Conservation (phyloP, 2,113 vertebrate genomes). For the Cricetomys ansorgei region DNA sequence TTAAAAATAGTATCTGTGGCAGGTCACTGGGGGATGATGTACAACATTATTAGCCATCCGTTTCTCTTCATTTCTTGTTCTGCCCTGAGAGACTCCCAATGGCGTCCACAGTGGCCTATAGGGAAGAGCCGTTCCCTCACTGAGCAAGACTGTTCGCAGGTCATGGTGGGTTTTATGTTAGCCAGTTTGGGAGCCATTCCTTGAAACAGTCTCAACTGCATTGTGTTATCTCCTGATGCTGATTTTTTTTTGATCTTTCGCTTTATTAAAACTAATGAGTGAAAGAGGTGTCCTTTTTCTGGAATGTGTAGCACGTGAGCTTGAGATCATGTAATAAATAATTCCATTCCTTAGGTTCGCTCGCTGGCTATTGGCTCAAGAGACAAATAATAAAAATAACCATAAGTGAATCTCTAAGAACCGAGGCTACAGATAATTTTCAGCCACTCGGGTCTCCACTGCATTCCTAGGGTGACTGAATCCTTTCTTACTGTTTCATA, state of each 20-base stretch:
- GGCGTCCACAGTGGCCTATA: background rate
- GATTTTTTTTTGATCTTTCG: conserved; percentile 49
- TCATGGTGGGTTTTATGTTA: background rate
- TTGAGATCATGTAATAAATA: conserved; percentile 42
- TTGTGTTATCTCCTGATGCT: conserved; percentile 31
- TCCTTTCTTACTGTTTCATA: background rate
- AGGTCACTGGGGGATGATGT: background rate
- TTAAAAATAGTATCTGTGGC: conserved; percentile 29
- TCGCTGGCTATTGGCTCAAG: background rate
- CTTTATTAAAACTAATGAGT: conserved; percentile 63
- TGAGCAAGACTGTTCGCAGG: background rate
- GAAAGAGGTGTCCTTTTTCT: conserved; percentile 28
- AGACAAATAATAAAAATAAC: conserved; percentile 55
- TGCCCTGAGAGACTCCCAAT: background rate
- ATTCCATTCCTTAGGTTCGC: background rate
- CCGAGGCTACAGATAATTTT: conserved; percentile 15
- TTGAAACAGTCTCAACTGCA: background rate
- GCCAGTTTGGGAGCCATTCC: background rate
- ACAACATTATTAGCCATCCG: background rate
- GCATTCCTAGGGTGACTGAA: background rate
- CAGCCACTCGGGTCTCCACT: background rate
- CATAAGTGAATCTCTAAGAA: conserved; percentile 5
- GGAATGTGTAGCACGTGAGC: background rate
- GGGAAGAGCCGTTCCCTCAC: background rate
- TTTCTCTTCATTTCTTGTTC: background rate